A percentile compares a stretch with the other conserved stretches of the same genome.
These are phyloP conservation scores for Semibalanus balanoides DNA, from an alignment of 1,140 invertebrate genomes.

Conservation along the genomic window DNA sequence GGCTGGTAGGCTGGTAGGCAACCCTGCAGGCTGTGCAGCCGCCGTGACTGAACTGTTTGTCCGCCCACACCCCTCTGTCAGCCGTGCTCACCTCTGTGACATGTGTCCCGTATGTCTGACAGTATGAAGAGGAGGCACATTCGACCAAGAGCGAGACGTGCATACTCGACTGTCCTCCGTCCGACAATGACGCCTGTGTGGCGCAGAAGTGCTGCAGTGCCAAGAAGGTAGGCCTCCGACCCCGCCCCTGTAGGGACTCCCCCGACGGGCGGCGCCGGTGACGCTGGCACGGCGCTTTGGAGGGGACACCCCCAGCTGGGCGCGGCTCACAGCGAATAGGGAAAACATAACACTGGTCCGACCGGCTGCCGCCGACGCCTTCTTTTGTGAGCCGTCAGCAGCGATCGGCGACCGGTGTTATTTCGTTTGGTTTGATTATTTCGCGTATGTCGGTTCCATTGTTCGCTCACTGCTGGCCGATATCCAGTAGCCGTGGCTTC, in stretches of 20 bases:
- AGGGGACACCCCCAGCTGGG: too few relatives aligned
- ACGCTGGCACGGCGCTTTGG: not conserved
- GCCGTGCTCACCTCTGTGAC: too few relatives aligned
- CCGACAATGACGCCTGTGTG: conserved; percentile 56
- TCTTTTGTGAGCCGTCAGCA: not conserved
- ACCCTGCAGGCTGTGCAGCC: too few relatives aligned
- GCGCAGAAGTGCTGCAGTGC: conserved; percentile 68
- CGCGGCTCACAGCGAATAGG: not conserved
- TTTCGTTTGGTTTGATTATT: conserved; percentile 5
- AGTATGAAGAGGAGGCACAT: conserved; percentile 39
- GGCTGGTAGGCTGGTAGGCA: too few relatives aligned
- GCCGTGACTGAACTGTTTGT: too few relatives aligned
- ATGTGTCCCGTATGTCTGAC: not conserved
- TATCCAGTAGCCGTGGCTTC: too few relatives aligned
- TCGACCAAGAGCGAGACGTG: conserved; percentile 45
- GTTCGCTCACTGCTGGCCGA: too few relatives aligned
- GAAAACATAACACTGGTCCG: not conserved
- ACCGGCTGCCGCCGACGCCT: not conserved
- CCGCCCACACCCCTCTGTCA: too few relatives aligned
- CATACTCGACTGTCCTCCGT: conserved; percentile 70
- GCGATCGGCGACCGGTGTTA: not conserved
- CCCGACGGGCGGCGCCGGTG: too few relatives aligned
- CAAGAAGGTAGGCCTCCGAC: conserved; percentile 39
- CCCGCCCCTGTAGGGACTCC: not conserved
- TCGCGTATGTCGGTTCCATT: too few relatives aligned